Percentiles rank a stretch among this genome's conserved stretches.
Conservation (phyloP, 2,888 invertebrate genomes). For the Scelioninae gen. 2 region DNA sequence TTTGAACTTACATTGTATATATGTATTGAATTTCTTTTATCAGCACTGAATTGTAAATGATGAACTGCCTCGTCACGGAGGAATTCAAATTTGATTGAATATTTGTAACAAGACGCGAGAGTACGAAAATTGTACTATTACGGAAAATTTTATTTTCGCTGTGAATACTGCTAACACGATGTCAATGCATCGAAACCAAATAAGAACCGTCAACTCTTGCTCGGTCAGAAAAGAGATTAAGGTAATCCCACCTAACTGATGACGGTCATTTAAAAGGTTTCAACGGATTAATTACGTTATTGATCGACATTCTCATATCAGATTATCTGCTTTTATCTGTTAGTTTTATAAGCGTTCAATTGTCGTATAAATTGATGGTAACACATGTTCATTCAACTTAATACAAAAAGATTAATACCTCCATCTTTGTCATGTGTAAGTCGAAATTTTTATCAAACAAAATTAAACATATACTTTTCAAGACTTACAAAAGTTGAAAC, state of each 20-base stretch:
- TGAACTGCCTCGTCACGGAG: neutral
- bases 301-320: slow-evolving; percentile 62
- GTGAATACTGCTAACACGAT: slow-evolving; percentile 43
- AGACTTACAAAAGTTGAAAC: too few species aligned
- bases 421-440: slow-evolving; percentile 7
- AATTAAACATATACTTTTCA: too few species aligned
- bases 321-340: slow-evolving; percentile 50
- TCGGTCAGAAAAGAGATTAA: slow-evolving; percentile 66
- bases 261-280: slow-evolving; percentile 73
- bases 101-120: neutral
- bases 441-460: too few species aligned
- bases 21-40: neutral
- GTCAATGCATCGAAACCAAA: slow-evolving; percentile 57
- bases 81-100: neutral
- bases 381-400: slow-evolving; percentile 38
- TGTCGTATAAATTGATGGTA: slow-evolving; percentile 41
- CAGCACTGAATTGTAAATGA: too few species aligned
- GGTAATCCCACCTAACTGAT: slow-evolving; percentile 72
- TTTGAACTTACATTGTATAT: too few species aligned
- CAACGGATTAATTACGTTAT: slow-evolving; percentile 72
- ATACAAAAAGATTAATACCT: slow-evolving; percentile 20
- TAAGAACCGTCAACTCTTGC: slow-evolving; percentile 55
- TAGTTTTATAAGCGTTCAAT: slow-evolving; percentile 43
- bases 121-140: neutral
- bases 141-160: slow-evolving; percentile 22